These are phyloP conservation scores for Odontamblyopus rebecca DNA, from an alignment of 2,797 vertebrate species.

Conservation along the genomic window DNA sequence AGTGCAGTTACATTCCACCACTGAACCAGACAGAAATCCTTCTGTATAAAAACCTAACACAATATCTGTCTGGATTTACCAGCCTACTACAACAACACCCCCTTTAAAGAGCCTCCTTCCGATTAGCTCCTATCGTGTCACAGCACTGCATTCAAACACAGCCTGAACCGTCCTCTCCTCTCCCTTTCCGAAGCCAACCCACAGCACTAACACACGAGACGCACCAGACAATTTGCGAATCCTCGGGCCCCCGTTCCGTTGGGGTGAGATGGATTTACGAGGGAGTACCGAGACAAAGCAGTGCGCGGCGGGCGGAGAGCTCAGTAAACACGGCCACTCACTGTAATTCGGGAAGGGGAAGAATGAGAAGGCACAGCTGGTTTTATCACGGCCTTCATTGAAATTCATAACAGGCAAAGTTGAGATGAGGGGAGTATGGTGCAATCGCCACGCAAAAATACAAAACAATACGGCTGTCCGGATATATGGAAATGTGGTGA, in stretches of 20 bases:
- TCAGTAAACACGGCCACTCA: constrained; percentile 66
- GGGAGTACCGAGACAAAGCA: constrained; percentile 33
- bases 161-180: constrained; percentile 86
- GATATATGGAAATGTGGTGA: not conserved
- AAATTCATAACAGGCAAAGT: constrained; percentile 41
- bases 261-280: constrained; percentile 70
- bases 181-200: constrained; percentile 34
- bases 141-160: constrained; percentile 76
- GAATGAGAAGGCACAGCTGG: constrained; percentile 25
- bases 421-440: constrained; percentile 7
- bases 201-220: constrained; percentile 21
- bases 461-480: not conserved
- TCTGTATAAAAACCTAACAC: too few species aligned
- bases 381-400: constrained; percentile 45
- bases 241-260: constrained; percentile 65
- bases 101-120: constrained; percentile 36
- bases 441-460: not conserved
- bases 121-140: constrained; percentile 51
- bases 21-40: too few species aligned
- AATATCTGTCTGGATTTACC: too few species aligned
- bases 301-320: constrained; percentile 50
- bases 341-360: constrained; percentile 46
- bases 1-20: too few species aligned
- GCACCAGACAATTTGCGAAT: constrained; percentile 49
- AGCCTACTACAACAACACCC: too few species aligned